Evolutionary conservation across 2,888 invertebrate species (phyloP).

Genomic region (Tetranychus piercei): DNA sequence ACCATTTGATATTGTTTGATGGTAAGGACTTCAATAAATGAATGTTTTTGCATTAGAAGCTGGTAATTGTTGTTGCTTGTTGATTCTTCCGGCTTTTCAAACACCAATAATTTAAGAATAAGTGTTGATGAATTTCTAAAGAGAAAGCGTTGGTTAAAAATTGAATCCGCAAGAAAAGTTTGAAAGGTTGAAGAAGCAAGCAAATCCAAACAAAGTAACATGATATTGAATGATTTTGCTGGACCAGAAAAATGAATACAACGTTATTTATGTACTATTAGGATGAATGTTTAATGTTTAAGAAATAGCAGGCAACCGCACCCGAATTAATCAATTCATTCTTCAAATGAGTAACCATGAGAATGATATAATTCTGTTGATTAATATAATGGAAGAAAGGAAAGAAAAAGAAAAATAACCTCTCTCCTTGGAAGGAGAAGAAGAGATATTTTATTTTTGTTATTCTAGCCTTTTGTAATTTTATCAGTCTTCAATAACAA

Average conservation of each 20-base stretch:
- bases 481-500: neutral
- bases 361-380: neutral
- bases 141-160: neutral
- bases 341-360: neutral
- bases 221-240: neutral
- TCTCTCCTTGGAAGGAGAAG: no score
- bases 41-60: no score
- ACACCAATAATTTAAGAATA: no score
- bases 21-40: no score
- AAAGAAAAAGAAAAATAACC: neutral
- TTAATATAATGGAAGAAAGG: neutral
- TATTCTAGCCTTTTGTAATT: neutral
- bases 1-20: no score
- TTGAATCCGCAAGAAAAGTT: neutral
- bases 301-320: neutral
- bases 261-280: neutral
- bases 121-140: no score
- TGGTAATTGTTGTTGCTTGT: no score
- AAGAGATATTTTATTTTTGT: neutral
- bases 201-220: neutral
- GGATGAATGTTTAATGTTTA: neutral
- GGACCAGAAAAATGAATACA: neutral
- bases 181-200: neutral
- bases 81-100: no score
- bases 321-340: neutral